Evolutionary conservation across 2,797 vertebrate species (phyloP).

Genomic region (Rhodeus uyekii): DNA sequence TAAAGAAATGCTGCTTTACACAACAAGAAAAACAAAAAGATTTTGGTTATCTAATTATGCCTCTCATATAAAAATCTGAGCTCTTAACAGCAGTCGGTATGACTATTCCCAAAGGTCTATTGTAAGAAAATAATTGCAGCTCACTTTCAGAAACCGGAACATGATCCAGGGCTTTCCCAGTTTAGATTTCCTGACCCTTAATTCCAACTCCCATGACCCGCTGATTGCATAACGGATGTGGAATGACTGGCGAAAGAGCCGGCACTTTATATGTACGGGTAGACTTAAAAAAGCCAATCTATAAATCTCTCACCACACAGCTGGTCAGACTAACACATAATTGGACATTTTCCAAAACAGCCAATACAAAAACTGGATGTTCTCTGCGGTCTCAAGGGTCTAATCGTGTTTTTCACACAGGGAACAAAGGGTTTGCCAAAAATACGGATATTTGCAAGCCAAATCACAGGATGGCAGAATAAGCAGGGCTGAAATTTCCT

Average conservation of each 20-base stretch:
- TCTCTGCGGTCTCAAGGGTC: neutral
- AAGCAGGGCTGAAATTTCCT: slow-evolving; percentile 7
- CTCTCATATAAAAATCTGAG: neutral
- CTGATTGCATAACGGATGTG: slow-evolving; percentile 30
- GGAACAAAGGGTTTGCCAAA: slow-evolving; percentile 7
- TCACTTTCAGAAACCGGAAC: neutral
- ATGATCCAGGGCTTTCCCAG: neutral
- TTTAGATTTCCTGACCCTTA: slow-evolving; percentile 17
- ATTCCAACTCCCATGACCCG: slow-evolving; percentile 30
- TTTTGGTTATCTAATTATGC: neutral
- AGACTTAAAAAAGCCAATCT: slow-evolving; percentile 1
- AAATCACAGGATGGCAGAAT: slow-evolving; percentile 8
- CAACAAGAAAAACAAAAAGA: neutral
- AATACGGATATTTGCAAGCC: slow-evolving; percentile 26
- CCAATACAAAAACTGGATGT: slow-evolving; percentile 9
- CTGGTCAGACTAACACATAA: neutral
- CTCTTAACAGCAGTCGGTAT: neutral
- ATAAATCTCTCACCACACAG: slow-evolving; percentile 9
- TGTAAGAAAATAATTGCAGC: neutral
- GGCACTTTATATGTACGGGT: neutral
- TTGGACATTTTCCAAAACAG: neutral
- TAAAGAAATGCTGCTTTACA: neutral
- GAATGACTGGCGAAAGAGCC: neutral
- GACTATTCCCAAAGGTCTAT: neutral
- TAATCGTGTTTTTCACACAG: slow-evolving; percentile 13